Conservation (phyloP, 2,888 invertebrate species). For the Osmoderma eremita region DNA sequence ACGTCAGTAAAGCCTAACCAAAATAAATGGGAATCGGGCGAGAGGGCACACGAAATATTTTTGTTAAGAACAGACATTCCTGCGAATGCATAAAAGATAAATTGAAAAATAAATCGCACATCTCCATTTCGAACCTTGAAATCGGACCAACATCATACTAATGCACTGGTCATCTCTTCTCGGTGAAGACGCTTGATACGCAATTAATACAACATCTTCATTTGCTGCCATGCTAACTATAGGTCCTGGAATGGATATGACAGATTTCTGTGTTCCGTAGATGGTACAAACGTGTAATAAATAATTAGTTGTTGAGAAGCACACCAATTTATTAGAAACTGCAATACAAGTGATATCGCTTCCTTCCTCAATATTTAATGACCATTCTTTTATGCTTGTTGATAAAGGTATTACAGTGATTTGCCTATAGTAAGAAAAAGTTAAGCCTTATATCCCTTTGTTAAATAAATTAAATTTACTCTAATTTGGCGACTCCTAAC, state of each 20-base stretch:
- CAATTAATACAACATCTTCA: constrained; percentile 71
- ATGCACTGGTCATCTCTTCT: constrained; percentile 68
- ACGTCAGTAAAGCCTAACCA: constrained; percentile 87
- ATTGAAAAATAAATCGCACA: constrained; percentile 17
- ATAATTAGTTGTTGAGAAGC: constrained; percentile 78
- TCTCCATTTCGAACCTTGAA: constrained; percentile 58
- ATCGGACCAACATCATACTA: constrained; percentile 66
- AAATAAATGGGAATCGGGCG: constrained; percentile 72
- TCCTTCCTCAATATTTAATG: constrained; percentile 76
- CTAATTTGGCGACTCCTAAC: constrained; percentile 78
- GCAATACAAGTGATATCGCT: constrained; percentile 79
- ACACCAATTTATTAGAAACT: constrained; percentile 79
- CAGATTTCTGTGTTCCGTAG: constrained; percentile 87
- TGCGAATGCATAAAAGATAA: constrained; percentile 41
- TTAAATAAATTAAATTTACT: constrained; percentile 62
- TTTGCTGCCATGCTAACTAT: constrained; percentile 75
- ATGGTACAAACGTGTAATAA: constrained; percentile 85
- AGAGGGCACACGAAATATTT: constrained; percentile 72
- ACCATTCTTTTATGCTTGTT: constrained; percentile 88
- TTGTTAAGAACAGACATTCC: constrained; percentile 62
- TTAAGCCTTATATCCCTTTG: too few relatives aligned
- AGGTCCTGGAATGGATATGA: constrained; percentile 78
- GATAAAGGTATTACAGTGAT: constrained; percentile 79
- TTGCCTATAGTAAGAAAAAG: constrained; percentile 66
- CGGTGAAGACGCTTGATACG: constrained; percentile 72